Evolutionary conservation across 2,797 vertebrate species (phyloP).

Genomic region (Microctenopoma stevenorrisi): DNA sequence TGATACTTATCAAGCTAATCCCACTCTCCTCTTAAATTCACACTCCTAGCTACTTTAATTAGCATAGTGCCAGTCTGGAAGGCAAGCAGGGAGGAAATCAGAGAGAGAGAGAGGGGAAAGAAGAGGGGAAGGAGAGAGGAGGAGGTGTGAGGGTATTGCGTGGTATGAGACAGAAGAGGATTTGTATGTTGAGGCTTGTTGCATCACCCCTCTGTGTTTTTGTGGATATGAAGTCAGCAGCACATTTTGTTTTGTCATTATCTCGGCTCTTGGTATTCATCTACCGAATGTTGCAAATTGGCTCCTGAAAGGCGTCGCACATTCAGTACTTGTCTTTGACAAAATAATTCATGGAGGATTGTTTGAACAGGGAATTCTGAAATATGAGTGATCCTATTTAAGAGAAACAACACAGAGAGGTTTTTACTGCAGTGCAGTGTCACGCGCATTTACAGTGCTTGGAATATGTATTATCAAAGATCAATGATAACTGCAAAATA

Average conservation of each 20-base stretch:
- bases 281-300: conserved; percentile 80
- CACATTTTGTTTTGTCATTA: conserved; percentile 83
- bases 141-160: conserved; percentile 67
- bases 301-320: conserved; percentile 78
- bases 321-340: conserved; percentile 72
- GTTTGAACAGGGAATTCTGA: conserved; percentile 63
- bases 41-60: conserved; percentile 87
- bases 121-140: conserved; percentile 45
- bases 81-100: conserved; percentile 76
- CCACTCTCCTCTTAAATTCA: conserved; percentile 84
- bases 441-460: conserved; percentile 56
- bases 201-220: conserved; percentile 79
- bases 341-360: conserved; percentile 77
- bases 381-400: conserved; percentile 73
- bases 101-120: conserved; percentile 48
- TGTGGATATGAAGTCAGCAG: conserved; percentile 79
- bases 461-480: conserved; percentile 53
- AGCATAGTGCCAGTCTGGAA: conserved; percentile 85
- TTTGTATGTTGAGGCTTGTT: conserved; percentile 80
- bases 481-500: conserved; percentile 58
- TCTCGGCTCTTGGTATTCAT: conserved; percentile 76
- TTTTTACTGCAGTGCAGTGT: conserved; percentile 60
- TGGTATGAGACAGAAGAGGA: conserved; percentile 79
- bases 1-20: conserved; percentile 88
- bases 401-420: conserved; percentile 54